phyloP scores from a whole-genome alignment of 2,113 vertebrate species.

The Larimichthys crocea region DNA sequence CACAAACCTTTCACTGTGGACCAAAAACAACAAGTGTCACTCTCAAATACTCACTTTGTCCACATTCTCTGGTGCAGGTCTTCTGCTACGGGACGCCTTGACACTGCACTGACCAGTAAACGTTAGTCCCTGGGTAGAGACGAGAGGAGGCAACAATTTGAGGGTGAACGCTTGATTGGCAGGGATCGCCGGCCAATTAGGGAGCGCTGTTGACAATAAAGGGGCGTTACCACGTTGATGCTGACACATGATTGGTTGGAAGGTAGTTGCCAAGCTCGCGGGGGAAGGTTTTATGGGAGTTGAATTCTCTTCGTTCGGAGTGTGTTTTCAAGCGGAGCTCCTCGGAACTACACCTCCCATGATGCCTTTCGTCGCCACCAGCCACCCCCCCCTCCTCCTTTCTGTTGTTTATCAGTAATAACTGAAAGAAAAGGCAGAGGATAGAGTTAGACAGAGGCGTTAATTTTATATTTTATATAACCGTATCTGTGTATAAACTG shows the following conservation, averaged over 20 bases:
- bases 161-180: slow-evolving; percentile 73
- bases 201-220: fast-evolving
- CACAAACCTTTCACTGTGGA: not conserved
- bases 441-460: not conserved
- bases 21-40: slow-evolving; percentile 54
- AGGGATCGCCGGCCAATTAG: slow-evolving; percentile 45
- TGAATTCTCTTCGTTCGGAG: slow-evolving; percentile 27
- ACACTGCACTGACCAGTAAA: slow-evolving; percentile 60
- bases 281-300: slow-evolving; percentile 61
- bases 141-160: slow-evolving; percentile 55
- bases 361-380: slow-evolving; percentile 7
- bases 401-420: slow-evolving; percentile 80
- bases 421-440: slow-evolving; percentile 26
- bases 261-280: not conserved
- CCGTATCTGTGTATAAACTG: not conserved
- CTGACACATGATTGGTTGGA: slow-evolving; percentile 38
- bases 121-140: slow-evolving; percentile 40
- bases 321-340: fast-evolving
- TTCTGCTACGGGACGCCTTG: slow-evolving; percentile 47
- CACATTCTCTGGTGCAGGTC: slow-evolving; percentile 73
- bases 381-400: slow-evolving; percentile 31
- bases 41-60: slow-evolving; percentile 79
- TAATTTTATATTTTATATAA: not conserved
- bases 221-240: not conserved
- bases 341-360: slow-evolving; percentile 71